Percentiles rank a stretch among this genome's conserved stretches.
phyloP scores from a whole-genome alignment of 2,888 invertebrate genomes.

The Mactromeris polynyma region DNA sequence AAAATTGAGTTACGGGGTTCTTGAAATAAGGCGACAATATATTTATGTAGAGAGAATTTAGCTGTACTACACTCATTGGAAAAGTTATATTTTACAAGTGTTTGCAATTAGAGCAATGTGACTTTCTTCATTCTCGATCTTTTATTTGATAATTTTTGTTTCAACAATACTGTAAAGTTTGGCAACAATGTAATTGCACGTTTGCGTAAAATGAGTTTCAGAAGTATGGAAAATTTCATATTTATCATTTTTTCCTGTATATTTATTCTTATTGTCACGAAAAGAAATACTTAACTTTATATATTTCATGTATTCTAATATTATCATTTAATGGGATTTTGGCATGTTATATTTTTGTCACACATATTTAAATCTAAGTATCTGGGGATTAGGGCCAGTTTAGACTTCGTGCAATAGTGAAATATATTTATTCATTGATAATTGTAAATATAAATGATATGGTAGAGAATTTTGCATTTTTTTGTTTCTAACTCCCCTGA shows the following conservation, averaged over 20 bases:
- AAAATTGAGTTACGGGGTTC: no score
- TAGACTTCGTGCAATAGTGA: slow-evolving; percentile 51
- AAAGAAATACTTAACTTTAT: not conserved
- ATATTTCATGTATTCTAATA: not conserved
- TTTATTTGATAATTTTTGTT: no score
- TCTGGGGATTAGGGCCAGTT: slow-evolving; percentile 52
- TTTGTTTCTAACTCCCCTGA: not conserved
- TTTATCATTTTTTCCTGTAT: not conserved
- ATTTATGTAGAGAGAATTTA: no score
- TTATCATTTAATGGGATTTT: not conserved
- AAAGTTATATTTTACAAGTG: no score
- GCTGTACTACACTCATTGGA: no score
- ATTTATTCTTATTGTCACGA: not conserved
- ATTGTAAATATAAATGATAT: slow-evolving; percentile 27
- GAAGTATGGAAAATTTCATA: not conserved
- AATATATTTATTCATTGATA: slow-evolving; percentile 46
- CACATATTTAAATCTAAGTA: not conserved
- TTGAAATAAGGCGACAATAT: no score
- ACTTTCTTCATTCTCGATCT: no score
- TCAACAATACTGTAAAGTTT: no score
- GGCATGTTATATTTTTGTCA: not conserved
- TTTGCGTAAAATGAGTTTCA: not conserved
- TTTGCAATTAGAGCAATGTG: no score
- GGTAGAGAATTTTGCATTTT: not conserved
- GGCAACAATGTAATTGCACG: no score